Percentiles rank a stretch among this genome's conserved stretches.
Conservation (phyloP, 2,888 invertebrate genomes). For the Parochlus steinenii region DNA sequence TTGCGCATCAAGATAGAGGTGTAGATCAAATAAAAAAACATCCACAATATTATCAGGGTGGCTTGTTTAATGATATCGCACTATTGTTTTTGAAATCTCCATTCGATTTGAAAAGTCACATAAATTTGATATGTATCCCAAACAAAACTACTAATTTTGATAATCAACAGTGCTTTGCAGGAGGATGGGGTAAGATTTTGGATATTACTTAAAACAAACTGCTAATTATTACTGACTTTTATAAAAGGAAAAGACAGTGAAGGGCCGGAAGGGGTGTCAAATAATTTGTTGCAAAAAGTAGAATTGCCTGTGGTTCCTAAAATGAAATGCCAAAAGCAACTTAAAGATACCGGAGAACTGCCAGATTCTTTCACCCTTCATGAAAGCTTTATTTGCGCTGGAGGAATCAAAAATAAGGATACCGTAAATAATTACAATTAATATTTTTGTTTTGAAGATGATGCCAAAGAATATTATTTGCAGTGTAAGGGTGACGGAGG, state of each 20-base stretch:
- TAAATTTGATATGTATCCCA: slow-evolving; percentile 57
- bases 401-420: slow-evolving; percentile 49
- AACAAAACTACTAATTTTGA: slow-evolving; percentile 34
- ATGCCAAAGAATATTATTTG: too few relatives aligned
- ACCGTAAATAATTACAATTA: too few relatives aligned
- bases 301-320: slow-evolving; percentile 48
- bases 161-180: slow-evolving; percentile 45
- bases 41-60: slow-evolving; percentile 38
- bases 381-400: slow-evolving; percentile 60
- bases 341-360: slow-evolving; percentile 47
- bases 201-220: too few relatives aligned
- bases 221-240: too few relatives aligned
- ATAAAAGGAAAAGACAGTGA: slow-evolving; percentile 23
- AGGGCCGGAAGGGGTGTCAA: slow-evolving; percentile 46
- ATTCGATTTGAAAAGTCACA: slow-evolving; percentile 42
- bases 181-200: slow-evolving; percentile 62
- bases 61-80: slow-evolving; percentile 44
- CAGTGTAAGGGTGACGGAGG: slow-evolving; percentile 48
- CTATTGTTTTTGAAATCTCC: slow-evolving; percentile 25
- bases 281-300: slow-evolving; percentile 58
- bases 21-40: slow-evolving; percentile 27
- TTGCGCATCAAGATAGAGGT: slow-evolving; percentile 45
- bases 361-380: slow-evolving; percentile 48
- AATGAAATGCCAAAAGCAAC: slow-evolving; percentile 38
- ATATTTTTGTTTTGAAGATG: too few relatives aligned